A percentile compares a stretch with the other conserved stretches of the same genome.
Evolutionary conservation across 2,888 invertebrate species (phyloP).

Genomic region (Panorpa germanica): DNA sequence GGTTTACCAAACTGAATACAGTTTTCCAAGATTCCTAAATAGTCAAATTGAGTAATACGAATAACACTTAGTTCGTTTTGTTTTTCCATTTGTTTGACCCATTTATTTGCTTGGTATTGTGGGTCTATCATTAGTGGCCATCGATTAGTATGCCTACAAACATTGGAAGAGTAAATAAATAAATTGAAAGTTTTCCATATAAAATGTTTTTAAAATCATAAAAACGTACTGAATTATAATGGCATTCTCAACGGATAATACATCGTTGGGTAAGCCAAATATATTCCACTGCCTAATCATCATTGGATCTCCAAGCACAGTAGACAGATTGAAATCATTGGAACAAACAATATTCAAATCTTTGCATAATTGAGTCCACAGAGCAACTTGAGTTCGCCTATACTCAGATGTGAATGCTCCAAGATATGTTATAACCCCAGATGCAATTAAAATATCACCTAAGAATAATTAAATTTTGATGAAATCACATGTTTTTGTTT

Average conservation of each 20-base stretch:
- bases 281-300: slow-evolving; percentile 83
- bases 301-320: slow-evolving; percentile 70
- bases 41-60: slow-evolving; percentile 64
- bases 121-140: slow-evolving; percentile 95
- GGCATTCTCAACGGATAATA: slow-evolving; percentile 80
- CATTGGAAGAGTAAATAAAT: too few relatives aligned
- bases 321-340: slow-evolving; percentile 54
- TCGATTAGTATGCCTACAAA: slow-evolving; percentile 60
- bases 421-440: slow-evolving; percentile 79
- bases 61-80: slow-evolving; percentile 63
- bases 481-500: too few relatives aligned
- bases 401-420: slow-evolving; percentile 72
- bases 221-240: slow-evolving; percentile 75
- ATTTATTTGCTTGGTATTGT: slow-evolving; percentile 84
- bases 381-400: slow-evolving; percentile 42
- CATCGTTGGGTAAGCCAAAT: slow-evolving; percentile 71
- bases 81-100: slow-evolving; percentile 88
- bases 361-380: slow-evolving; percentile 55
- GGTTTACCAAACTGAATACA: slow-evolving; percentile 75
- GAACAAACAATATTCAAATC: slow-evolving; percentile 58
- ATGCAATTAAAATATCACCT: slow-evolving; percentile 75
- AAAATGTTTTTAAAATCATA: too few relatives aligned
- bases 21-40: slow-evolving; percentile 66
- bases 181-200: slow-evolving; percentile 27
- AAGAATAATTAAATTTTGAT: slow-evolving; percentile 19